These are phyloP conservation scores for Chrysomallon squamiferum DNA, from an alignment of 1,140 invertebrate species.

Conservation along the genomic window DNA sequence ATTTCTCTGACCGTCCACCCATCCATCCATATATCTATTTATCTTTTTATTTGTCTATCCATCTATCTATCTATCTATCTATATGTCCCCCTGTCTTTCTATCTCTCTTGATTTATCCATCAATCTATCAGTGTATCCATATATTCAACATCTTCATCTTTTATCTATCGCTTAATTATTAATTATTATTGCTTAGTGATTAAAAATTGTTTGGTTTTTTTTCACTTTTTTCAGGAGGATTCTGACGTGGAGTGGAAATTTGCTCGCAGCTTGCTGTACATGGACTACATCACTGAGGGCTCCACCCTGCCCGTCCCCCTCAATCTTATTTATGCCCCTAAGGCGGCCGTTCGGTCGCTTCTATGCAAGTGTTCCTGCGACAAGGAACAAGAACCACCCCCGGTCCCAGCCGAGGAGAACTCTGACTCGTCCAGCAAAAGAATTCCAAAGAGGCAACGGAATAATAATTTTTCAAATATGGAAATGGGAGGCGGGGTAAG, in stretches of 20 bases:
- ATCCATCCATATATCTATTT: background rate
- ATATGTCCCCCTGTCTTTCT: conserved; percentile 3
- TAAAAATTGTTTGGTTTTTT: too few species aligned
- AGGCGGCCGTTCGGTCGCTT: conserved; percentile 66
- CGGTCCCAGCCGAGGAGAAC: background rate
- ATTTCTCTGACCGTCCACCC: background rate
- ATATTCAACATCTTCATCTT: too few species aligned
- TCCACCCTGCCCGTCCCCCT: conserved; percentile 86
- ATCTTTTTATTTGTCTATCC: conserved; percentile 6
- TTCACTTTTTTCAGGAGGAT: conserved; percentile 79
- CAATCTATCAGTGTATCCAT: too few species aligned
- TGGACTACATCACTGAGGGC: conserved; percentile 90
- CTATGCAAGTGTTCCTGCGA: conserved; percentile 20
- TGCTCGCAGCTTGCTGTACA: conserved; percentile 87
- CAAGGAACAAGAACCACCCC: background rate
- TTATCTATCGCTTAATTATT: too few species aligned
- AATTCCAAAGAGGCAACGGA: background rate
- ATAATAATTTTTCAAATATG: background rate
- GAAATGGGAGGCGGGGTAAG: too few species aligned
- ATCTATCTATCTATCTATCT: conserved; percentile 7
- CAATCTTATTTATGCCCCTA: conserved; percentile 89
- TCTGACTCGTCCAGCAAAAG: background rate
- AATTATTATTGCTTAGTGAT: too few species aligned
- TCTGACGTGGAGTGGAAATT: conserved; percentile 93
- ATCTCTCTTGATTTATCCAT: background rate